Percentiles rank a stretch among this genome's conserved stretches.
Conservation (phyloP, 1,140 invertebrate genomes). For the Pachyrhynchus sulphureomaculatus region DNA sequence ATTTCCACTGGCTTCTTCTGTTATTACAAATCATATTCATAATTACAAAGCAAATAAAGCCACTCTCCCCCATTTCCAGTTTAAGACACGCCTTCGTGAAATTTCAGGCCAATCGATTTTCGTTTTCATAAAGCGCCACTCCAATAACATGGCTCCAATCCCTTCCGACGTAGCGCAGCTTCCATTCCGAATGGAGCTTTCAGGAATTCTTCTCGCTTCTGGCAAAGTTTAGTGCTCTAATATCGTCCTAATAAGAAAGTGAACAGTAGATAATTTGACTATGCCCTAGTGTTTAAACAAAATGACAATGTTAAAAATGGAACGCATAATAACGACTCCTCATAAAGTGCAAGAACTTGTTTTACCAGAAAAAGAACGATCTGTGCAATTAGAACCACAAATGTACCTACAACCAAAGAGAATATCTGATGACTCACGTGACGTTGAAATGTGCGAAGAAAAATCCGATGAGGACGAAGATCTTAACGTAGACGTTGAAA, state of each 20-base stretch:
- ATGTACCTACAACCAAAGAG: constrained; percentile 37
- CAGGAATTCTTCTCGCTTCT: constrained; percentile 34
- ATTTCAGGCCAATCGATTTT: constrained; percentile 29
- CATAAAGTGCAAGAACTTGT: constrained; percentile 39
- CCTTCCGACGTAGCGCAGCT: constrained; percentile 23
- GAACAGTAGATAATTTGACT: constrained; percentile 26
- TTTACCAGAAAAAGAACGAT: constrained; percentile 28
- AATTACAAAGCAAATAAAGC: constrained; percentile 52
- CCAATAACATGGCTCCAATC: constrained; percentile 27
- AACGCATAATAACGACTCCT: constrained; percentile 48
- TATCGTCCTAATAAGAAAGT: constrained; percentile 34
- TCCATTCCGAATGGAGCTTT: constrained; percentile 41
- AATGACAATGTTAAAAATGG: constrained; percentile 57
- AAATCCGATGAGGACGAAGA: constrained; percentile 45
- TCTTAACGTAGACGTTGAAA: constrained; percentile 51
- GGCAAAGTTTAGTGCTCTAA: constrained; percentile 43
- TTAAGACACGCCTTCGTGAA: constrained; percentile 37
- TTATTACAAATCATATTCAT: constrained; percentile 55
- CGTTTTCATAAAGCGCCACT: not conserved
- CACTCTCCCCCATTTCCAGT: constrained; percentile 28
- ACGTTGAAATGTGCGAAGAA: constrained; percentile 48
- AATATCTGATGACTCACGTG: constrained; percentile 45
- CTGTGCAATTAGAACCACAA: constrained; percentile 21
- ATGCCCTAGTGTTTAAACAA: constrained; percentile 33
- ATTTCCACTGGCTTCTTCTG: constrained; percentile 50